These are phyloP conservation scores for Euzetes globulus DNA, from an alignment of 2,888 invertebrate species.

Conservation along the genomic window DNA sequence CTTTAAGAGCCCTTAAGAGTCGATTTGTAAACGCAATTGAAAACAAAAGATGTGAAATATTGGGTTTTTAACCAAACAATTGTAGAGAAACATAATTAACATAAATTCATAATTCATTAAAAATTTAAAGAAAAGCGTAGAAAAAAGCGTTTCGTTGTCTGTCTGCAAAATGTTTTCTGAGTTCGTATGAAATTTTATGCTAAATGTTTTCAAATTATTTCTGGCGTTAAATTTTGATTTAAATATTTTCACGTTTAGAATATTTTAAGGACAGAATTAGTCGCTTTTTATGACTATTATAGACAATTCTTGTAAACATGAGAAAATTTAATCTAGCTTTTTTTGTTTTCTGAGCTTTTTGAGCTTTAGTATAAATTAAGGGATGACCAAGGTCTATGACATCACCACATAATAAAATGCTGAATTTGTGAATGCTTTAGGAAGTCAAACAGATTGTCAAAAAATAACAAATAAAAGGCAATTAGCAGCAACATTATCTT, in stretches of 20 bases:
- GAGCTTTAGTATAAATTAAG: too few species aligned
- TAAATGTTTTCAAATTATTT: not conserved
- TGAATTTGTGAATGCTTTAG: too few species aligned
- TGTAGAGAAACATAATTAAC: not conserved
- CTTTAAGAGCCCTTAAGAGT: not conserved
- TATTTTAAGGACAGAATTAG: not conserved
- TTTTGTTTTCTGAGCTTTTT: too few species aligned
- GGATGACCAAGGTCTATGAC: too few species aligned
- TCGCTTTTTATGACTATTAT: not conserved
- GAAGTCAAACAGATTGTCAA: too few species aligned
- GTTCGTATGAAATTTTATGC: too few species aligned
- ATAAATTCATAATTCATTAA: constrained; percentile 23
- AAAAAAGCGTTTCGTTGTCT: too few species aligned
- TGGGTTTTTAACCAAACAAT: not conserved
- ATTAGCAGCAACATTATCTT: too few species aligned
- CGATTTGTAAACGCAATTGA: not conserved
- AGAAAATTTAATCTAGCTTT: too few species aligned
- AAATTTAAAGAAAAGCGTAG: constrained; percentile 4
- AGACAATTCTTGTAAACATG: too few species aligned
- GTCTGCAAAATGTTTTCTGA: not conserved
- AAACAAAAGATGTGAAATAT: constrained; percentile 1
- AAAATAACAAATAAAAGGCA: too few species aligned
- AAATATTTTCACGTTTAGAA: not conserved
- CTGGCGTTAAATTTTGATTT: not conserved
- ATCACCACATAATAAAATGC: too few species aligned